Conservation (phyloP, 2,797 vertebrate species). For the Parauchenoglanis punctatus region DNA sequence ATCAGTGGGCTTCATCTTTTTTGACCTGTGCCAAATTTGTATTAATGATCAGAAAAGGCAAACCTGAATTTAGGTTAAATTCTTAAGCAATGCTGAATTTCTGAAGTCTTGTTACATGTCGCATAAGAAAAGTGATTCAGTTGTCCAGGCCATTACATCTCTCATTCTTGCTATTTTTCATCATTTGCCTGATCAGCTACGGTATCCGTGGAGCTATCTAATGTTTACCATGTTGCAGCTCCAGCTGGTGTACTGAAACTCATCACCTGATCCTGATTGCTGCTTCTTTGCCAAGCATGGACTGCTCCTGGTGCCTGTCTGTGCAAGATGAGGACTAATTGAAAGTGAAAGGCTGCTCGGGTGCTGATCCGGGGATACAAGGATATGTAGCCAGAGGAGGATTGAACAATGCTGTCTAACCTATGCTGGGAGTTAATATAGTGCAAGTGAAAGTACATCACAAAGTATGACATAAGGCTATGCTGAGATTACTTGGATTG, state of each 20-base stretch:
- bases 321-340: slow-evolving; percentile 77
- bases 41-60: background rate
- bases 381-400: slow-evolving; percentile 76
- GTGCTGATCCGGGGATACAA: slow-evolving; percentile 76
- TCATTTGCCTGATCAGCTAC: slow-evolving; percentile 65
- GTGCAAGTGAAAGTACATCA: slow-evolving; percentile 69
- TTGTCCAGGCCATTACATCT: slow-evolving; percentile 76
- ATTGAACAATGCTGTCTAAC: background rate
- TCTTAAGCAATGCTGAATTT: background rate
- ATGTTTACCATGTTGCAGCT: slow-evolving; percentile 73
- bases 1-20: background rate
- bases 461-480: slow-evolving; percentile 66
- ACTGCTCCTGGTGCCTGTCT: slow-evolving; percentile 70
- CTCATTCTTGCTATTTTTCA: slow-evolving; percentile 74
- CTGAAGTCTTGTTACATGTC: slow-evolving; percentile 40
- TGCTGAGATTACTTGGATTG: slow-evolving; percentile 66
- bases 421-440: slow-evolving; percentile 76
- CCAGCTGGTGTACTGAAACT: slow-evolving; percentile 71
- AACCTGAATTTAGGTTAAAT: slow-evolving; percentile 7
- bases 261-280: slow-evolving; percentile 69
- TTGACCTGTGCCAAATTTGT: slow-evolving; percentile 12
- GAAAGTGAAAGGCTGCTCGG: slow-evolving; percentile 79
- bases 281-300: slow-evolving; percentile 60
- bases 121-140: slow-evolving; percentile 68
- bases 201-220: slow-evolving; percentile 70